These are phyloP conservation scores for Squalus acanthias DNA, from an alignment of 2,797 vertebrate genomes.

Conservation along the genomic window DNA sequence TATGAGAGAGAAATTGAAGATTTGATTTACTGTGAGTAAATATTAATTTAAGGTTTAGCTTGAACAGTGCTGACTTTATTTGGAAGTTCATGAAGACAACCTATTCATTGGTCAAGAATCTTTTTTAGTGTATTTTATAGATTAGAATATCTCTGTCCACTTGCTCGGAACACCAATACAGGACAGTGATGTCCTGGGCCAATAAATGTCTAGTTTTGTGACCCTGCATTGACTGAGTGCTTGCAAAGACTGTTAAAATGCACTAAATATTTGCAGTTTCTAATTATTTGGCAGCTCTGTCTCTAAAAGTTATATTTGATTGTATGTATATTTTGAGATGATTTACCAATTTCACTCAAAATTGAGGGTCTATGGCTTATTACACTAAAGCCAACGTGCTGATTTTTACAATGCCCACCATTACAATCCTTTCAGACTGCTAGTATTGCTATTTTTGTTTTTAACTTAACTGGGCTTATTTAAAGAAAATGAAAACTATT, in stretches of 20 bases:
- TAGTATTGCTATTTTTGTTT: background rate
- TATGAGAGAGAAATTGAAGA: background rate
- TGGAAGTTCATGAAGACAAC: background rate
- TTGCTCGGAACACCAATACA: background rate
- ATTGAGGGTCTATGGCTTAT: background rate
- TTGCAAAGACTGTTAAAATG: background rate
- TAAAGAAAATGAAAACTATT: background rate
- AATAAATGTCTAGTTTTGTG: background rate
- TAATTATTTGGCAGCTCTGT: background rate
- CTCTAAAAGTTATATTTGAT: background rate
- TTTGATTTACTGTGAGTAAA: background rate
- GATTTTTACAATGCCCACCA: background rate
- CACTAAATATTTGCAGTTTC: background rate
- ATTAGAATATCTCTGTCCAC: background rate
- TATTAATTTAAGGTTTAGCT: background rate
- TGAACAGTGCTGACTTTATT: background rate
- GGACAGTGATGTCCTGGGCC: background rate
- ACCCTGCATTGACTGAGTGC: background rate
- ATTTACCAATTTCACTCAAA: background rate
- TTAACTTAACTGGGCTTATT: background rate
- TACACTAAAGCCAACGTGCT: background rate
- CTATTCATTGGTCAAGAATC: background rate
- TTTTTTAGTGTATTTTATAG: background rate
- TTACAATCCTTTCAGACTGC: background rate
- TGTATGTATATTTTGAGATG: background rate